phyloP scores from a whole-genome alignment of 1,140 invertebrate genomes.

The Yoshiicerus persimilis region DNA sequence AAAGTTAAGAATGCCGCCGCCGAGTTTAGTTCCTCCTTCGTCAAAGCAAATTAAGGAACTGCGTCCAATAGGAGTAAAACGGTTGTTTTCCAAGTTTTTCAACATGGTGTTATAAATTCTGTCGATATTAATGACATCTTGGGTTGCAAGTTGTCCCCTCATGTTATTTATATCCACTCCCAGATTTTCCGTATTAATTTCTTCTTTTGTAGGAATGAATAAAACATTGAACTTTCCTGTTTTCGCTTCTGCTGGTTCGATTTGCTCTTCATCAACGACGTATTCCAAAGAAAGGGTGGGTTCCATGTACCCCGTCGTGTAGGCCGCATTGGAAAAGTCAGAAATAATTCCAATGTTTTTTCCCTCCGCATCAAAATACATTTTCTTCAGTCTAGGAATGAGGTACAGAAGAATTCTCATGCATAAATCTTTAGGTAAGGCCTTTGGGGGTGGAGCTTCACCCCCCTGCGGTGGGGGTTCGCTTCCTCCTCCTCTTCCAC shows the following conservation, averaged over 20 bases:
- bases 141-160: neutral
- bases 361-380: neutral
- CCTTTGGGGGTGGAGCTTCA: neutral
- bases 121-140: neutral
- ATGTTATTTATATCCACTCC: neutral
- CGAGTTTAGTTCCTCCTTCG: neutral
- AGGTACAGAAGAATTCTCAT: neutral
- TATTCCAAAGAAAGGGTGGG: neutral
- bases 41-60: neutral
- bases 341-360: neutral
- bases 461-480: neutral
- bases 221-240: neutral
- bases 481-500: neutral
- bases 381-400: neutral
- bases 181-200: neutral
- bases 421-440: neutral
- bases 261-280: neutral
- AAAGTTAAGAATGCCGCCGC: slow-evolving; percentile 12
- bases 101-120: neutral
- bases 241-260: neutral
- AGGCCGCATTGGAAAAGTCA: neutral
- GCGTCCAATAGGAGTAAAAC: slow-evolving; percentile 6
- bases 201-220: neutral
- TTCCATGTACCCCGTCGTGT: neutral
- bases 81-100: neutral